phyloP scores from a whole-genome alignment of 1,140 invertebrate species.

The Cheumatopsyche charites region DNA sequence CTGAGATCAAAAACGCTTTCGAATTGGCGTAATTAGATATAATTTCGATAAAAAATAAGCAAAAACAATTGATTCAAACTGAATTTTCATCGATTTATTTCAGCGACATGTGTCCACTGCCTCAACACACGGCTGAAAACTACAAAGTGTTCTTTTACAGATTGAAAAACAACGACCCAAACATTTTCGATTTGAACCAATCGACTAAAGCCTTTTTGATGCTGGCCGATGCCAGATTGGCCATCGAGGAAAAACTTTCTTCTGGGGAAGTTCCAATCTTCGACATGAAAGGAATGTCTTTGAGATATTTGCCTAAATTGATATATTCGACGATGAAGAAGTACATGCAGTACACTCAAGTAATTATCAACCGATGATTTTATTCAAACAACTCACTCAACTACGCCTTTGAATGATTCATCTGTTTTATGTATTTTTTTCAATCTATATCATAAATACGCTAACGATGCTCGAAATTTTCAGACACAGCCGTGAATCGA shows the following conservation, averaged over 20 bases:
- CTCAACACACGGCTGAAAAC: conserved; percentile 63
- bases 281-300: conserved; percentile 67
- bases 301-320: conserved; percentile 68
- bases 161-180: conserved; percentile 65
- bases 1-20: conserved; percentile 62
- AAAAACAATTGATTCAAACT: neutral
- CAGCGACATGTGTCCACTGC: conserved; percentile 68
- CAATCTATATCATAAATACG: too few relatives aligned
- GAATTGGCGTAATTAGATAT: conserved; percentile 60
- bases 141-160: conserved; percentile 67
- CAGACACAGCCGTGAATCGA: too few relatives aligned
- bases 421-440: too few relatives aligned
- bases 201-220: conserved; percentile 72
- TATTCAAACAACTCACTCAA: too few relatives aligned
- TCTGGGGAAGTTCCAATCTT: conserved; percentile 74
- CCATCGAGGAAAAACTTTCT: conserved; percentile 60
- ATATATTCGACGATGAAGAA: conserved; percentile 67
- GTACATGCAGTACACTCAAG: conserved; percentile 72
- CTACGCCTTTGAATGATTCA: too few relatives aligned
- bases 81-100: conserved; percentile 40
- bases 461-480: too few relatives aligned
- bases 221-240: conserved; percentile 70
- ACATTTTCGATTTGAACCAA: conserved; percentile 70
- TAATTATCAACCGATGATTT: too few relatives aligned
- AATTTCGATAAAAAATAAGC: too few relatives aligned